These are phyloP conservation scores for Elephas maximus DNA, from an alignment of 2,113 vertebrate species.

Conservation along the genomic window DNA sequence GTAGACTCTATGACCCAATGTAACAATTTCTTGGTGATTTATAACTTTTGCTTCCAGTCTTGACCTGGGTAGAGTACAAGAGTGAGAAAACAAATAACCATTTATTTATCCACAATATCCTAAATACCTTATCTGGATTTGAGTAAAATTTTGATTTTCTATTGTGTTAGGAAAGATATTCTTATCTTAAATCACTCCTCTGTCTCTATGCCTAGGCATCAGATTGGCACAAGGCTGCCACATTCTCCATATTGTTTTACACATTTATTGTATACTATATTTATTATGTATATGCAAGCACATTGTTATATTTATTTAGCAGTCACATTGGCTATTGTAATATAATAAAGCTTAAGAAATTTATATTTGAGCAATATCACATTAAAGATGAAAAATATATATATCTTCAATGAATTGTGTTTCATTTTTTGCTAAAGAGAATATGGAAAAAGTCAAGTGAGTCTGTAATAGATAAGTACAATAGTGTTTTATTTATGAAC, in stretches of 20 bases:
- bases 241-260: neutral
- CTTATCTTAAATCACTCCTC: slow-evolving; percentile 35
- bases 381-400: slow-evolving; percentile 16
- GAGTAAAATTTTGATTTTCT: slow-evolving; percentile 14
- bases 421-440: neutral
- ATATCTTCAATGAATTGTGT: neutral
- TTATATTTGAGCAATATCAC: neutral
- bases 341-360: slow-evolving; percentile 18
- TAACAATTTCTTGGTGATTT: slow-evolving; percentile 39
- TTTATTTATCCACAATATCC: neutral
- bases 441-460: slow-evolving; percentile 1
- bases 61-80: slow-evolving; percentile 37
- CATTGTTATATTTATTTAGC: slow-evolving; percentile 11
- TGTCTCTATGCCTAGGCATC: neutral
- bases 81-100: slow-evolving; percentile 14
- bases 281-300: neutral
- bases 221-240: neutral
- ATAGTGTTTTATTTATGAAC: slow-evolving; percentile 44
- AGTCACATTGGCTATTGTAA: slow-evolving; percentile 1
- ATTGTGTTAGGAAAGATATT: neutral
- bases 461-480: neutral
- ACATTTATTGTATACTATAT: neutral
- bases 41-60: slow-evolving; percentile 60
- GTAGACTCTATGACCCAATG: neutral
- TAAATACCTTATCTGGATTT: slow-evolving; percentile 42